phyloP scores from a whole-genome alignment of 2,888 invertebrate genomes.

The Coelogynopora nodosa region DNA sequence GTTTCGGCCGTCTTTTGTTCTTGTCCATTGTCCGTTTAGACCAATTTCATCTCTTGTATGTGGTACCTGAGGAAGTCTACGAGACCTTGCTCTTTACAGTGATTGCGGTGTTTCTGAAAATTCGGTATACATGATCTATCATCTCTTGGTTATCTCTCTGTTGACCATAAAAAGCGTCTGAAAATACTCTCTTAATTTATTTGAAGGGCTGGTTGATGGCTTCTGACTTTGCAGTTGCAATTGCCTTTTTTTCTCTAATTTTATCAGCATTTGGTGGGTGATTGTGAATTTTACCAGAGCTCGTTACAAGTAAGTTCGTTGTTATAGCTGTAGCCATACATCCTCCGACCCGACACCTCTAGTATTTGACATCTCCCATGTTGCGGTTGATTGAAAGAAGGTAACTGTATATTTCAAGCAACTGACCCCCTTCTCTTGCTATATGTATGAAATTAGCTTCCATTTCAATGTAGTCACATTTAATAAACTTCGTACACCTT shows the following conservation, averaged over 20 bases:
- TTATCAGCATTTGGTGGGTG: not conserved
- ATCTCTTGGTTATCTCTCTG: constrained; percentile 20
- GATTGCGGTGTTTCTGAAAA: constrained; percentile 25
- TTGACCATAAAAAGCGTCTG: constrained; percentile 27
- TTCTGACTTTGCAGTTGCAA: not conserved
- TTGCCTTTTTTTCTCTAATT: not conserved
- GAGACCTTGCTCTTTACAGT: constrained; percentile 12
- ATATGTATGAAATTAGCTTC: constrained; percentile 5
- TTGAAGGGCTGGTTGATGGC: constrained; percentile 29
- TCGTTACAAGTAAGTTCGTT: not conserved
- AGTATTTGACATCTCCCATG: constrained; percentile 15
- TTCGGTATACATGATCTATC: constrained; percentile 23
- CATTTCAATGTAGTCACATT: constrained; percentile 25
- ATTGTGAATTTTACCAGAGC: not conserved
- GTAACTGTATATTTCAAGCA: not conserved
- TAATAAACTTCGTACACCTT: not conserved
- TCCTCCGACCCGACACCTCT: not conserved
- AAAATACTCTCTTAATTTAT: constrained; percentile 27
- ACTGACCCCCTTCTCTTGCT: constrained; percentile 25
- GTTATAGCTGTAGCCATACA: constrained; percentile 15
- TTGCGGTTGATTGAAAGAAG: constrained; percentile 22
- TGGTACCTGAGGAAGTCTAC: constrained; percentile 7
- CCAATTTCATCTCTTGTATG: constrained; percentile 18
- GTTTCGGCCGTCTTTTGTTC: constrained; percentile 6
- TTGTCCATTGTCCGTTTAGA: constrained; percentile 27